A percentile compares a stretch with the other conserved stretches of the same genome.
Conservation (phyloP, 2,888 invertebrate species). For the Acanthosepion pharaonis region DNA sequence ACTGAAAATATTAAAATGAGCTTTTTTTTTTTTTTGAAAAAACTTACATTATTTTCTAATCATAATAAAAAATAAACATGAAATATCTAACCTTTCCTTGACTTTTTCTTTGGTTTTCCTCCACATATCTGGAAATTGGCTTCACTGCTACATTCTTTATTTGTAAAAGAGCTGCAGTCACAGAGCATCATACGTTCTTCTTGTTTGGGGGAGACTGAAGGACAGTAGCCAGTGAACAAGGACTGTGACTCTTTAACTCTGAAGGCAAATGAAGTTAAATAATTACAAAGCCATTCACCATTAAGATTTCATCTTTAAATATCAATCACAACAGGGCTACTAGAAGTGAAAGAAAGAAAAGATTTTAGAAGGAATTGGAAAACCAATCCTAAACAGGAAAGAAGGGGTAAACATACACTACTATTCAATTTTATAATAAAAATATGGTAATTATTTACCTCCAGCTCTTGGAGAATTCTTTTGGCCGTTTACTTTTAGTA, state of each 20-base stretch:
- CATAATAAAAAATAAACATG: not conserved
- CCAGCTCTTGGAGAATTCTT: slow-evolving; percentile 59
- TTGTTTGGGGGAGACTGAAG: not conserved
- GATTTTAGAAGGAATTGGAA: no score
- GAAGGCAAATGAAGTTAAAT: not conserved
- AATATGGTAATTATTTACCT: slow-evolving; percentile 54
- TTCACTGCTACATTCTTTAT: not conserved
- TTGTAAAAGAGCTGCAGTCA: not conserved
- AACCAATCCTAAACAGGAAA: no score
- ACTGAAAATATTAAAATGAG: not conserved
- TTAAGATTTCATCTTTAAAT: not conserved
- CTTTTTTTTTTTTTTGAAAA: not conserved
- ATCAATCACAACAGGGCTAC: no score
- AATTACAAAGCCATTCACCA: not conserved
- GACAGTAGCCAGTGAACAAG: slow-evolving; percentile 25
- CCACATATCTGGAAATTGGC: not conserved
- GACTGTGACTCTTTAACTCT: slow-evolving; percentile 35
- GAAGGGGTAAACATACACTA: no score
- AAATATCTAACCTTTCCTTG: not conserved
- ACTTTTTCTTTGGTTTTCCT: not conserved
- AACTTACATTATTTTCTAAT: not conserved
- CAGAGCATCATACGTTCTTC: not conserved
- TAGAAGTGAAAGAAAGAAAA: no score
- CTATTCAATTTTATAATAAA: not conserved
- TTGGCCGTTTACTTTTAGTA: slow-evolving; percentile 51